Conservation (phyloP, 2,797 vertebrate genomes). For the Tamandua tetradactyla region DNA sequence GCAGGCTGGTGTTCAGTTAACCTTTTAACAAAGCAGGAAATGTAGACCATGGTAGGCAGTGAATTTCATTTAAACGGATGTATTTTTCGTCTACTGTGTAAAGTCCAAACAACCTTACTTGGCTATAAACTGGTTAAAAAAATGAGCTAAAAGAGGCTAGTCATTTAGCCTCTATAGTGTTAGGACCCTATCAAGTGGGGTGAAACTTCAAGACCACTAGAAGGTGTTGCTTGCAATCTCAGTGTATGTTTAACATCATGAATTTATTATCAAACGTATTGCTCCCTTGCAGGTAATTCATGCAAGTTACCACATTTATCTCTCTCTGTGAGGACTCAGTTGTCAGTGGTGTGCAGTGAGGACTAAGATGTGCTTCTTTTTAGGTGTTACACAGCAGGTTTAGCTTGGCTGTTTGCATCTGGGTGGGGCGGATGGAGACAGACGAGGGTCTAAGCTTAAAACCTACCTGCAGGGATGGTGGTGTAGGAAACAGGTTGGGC, state of each 20-base stretch:
- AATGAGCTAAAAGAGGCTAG: background rate
- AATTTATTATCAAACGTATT: background rate
- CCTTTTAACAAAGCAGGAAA: constrained; percentile 58
- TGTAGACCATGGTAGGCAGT: background rate
- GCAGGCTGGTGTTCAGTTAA: constrained; percentile 7
- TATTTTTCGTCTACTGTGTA: constrained; percentile 10
- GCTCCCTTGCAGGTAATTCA: background rate
- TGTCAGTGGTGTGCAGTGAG: background rate
- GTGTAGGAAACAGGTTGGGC: background rate
- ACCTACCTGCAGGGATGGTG: background rate
- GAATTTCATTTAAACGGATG: constrained; percentile 45
- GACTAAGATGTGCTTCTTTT: background rate
- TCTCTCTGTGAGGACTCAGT: background rate
- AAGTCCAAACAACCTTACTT: background rate
- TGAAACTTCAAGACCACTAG: background rate
- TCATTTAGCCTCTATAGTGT: background rate
- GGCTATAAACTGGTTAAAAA: background rate
- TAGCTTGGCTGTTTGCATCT: background rate
- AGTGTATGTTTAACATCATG: background rate
- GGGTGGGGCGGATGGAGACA: background rate
- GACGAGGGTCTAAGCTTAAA: background rate
- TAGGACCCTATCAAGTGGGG: background rate
- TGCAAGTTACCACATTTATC: background rate
- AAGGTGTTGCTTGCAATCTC: background rate
- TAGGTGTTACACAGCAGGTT: background rate